phyloP scores from a whole-genome alignment of 2,888 invertebrate genomes.

The Drosophila diplacantha region DNA sequence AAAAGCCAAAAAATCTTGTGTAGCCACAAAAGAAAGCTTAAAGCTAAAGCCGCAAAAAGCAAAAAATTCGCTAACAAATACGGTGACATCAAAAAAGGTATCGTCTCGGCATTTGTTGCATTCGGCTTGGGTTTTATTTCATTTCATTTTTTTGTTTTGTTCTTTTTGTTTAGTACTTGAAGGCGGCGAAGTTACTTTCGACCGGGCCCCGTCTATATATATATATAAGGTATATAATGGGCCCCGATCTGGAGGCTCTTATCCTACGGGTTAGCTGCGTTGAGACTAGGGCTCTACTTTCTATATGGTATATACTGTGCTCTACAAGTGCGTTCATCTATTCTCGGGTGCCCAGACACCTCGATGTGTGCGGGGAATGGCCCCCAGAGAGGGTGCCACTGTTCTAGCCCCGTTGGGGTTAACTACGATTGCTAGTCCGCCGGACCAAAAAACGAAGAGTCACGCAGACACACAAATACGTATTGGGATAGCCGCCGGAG shows the following conservation, averaged over 20 bases:
- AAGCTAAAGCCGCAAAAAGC: conserved; percentile 64
- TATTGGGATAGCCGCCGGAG: conserved; percentile 23
- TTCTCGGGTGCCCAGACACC: conserved; percentile 41
- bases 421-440: conserved; percentile 38
- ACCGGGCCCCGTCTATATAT: neutral
- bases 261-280: conserved; percentile 28
- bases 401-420: conserved; percentile 45
- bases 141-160: neutral
- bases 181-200: conserved; percentile 25
- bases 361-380: conserved; percentile 45
- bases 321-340: conserved; percentile 15
- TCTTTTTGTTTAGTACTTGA: conserved; percentile 15
- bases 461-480: conserved; percentile 39
- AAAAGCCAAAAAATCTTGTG: conserved; percentile 33
- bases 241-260: conserved; percentile 22
- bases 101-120: conserved; percentile 37
- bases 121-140: conserved; percentile 26
- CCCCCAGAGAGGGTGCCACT: conserved; percentile 20
- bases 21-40: conserved; percentile 36
- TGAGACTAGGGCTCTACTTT: conserved; percentile 34
- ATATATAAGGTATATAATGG: neutral
- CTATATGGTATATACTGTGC: conserved; percentile 33
- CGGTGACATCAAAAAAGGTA: conserved; percentile 41
- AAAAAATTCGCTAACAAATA: conserved; percentile 46
- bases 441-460: conserved; percentile 7